Percentiles rank a stretch among this genome's conserved stretches.
Conservation (phyloP, 2,113 vertebrate genomes). For the Puffinus mauretanicus region DNA sequence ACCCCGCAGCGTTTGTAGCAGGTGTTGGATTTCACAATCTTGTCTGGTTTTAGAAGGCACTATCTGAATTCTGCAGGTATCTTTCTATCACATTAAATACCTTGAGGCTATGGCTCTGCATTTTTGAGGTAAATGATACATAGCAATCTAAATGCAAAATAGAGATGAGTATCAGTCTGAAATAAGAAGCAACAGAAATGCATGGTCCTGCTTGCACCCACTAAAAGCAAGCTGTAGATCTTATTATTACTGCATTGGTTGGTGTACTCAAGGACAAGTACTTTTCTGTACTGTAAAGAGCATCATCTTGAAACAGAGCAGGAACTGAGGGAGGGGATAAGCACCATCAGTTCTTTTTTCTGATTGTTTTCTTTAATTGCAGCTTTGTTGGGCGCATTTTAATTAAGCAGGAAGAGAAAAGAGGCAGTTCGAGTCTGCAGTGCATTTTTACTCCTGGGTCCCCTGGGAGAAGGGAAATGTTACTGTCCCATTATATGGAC, state of each 20-base stretch:
- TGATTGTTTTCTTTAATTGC: neutral
- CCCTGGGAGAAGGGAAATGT: neutral
- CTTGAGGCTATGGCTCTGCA: neutral
- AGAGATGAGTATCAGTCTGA: neutral
- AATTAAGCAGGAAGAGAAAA: neutral
- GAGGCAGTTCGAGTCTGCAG: neutral
- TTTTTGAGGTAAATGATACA: neutral
- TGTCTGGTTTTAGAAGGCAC: neutral
- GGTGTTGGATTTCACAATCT: neutral
- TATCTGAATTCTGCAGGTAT: neutral
- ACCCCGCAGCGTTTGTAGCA: rapidly evolving
- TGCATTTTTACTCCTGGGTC: neutral
- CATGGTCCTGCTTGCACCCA: neutral
- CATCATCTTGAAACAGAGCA: neutral
- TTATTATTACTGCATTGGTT: neutral
- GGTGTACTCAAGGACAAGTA: neutral
- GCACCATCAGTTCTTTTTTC: neutral
- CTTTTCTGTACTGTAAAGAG: neutral
- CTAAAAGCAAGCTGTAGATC: neutral
- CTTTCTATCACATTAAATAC: neutral
- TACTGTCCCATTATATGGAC: neutral
- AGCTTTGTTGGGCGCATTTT: neutral
- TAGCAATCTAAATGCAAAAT: neutral
- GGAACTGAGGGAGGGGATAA: neutral
- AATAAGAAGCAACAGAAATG: neutral